Conservation (phyloP, 2,888 invertebrate genomes). For the Fissipunctia ypsillon region DNA sequence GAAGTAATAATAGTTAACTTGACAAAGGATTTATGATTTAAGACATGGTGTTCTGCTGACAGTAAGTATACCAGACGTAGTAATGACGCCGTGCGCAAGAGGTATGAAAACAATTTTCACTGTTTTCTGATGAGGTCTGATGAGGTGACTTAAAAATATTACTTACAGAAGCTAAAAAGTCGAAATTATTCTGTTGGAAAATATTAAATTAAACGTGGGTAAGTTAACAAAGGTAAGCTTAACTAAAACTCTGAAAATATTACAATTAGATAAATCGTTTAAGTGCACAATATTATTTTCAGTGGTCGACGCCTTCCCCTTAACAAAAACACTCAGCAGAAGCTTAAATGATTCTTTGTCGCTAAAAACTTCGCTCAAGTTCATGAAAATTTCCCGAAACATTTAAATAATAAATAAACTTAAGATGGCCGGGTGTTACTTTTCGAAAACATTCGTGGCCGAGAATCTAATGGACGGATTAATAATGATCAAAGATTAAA, state of each 20-base stretch:
- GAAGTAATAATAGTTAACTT: slow-evolving; percentile 48
- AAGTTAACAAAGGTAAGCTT: neutral
- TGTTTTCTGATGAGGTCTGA: neutral
- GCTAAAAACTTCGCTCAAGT: slow-evolving; percentile 68
- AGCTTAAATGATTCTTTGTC: slow-evolving; percentile 71
- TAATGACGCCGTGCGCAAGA: neutral
- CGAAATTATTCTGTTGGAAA: neutral
- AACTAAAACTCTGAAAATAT: neutral
- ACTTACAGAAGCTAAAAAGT: neutral
- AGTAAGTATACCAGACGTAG: neutral
- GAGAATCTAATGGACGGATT: slow-evolving; percentile 53
- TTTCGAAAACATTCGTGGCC: slow-evolving; percentile 39
- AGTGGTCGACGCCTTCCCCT: slow-evolving; percentile 44
- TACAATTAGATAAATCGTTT: neutral
- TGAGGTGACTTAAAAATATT: neutral
- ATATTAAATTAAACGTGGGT: neutral
- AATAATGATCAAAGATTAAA: slow-evolving; percentile 36
- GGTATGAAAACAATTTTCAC: neutral
- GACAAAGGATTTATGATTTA: slow-evolving; percentile 32
- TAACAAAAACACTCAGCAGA: slow-evolving; percentile 70
- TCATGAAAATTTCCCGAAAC: slow-evolving; percentile 65
- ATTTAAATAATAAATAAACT: slow-evolving; percentile 69
- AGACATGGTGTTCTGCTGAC: neutral
- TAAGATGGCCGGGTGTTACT: slow-evolving; percentile 40
- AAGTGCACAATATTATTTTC: neutral